Evolutionary conservation across 2,797 vertebrate species (phyloP).

Genomic region (Lithobates sylvaticus): DNA sequence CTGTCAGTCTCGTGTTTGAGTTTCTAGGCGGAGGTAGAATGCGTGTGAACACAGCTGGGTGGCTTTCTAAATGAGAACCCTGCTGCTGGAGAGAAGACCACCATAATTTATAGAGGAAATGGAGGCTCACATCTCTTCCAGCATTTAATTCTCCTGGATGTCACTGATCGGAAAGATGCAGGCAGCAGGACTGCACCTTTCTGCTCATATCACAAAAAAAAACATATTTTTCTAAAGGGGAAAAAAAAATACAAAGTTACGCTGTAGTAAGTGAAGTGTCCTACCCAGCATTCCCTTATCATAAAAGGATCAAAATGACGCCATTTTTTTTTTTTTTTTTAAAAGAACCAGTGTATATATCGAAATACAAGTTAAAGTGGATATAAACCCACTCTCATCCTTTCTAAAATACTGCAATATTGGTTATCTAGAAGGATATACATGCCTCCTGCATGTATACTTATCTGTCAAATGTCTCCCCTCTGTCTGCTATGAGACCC

Average conservation of each 20-base stretch:
- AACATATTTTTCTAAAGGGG: background rate
- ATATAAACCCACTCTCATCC: no score
- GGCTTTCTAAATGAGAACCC: slow-evolving; percentile 9
- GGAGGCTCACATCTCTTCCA: slow-evolving; percentile 27
- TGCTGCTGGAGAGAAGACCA: slow-evolving; percentile 22
- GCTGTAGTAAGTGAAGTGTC: background rate
- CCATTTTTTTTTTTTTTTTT: background rate
- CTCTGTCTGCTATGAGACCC: no score
- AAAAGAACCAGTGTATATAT: no score
- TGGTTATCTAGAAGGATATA: no score
- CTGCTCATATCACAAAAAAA: slow-evolving; percentile 4
- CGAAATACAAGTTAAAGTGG: no score
- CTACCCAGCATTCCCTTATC: background rate
- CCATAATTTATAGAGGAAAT: slow-evolving; percentile 36
- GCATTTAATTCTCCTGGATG: slow-evolving; percentile 27
- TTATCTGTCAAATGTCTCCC: no score
- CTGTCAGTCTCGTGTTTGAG: slow-evolving; percentile 6
- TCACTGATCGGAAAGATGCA: slow-evolving; percentile 20
- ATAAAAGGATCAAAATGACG: background rate
- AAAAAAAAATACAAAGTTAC: background rate
- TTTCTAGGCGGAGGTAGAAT: background rate
- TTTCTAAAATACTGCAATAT: no score
- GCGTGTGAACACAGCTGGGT: slow-evolving; percentile 29
- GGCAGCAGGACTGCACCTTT: background rate
- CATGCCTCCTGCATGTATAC: no score